Evolutionary conservation across 2,797 vertebrate genomes (phyloP).

Genomic region (Rhinatrema bivittatum): DNA sequence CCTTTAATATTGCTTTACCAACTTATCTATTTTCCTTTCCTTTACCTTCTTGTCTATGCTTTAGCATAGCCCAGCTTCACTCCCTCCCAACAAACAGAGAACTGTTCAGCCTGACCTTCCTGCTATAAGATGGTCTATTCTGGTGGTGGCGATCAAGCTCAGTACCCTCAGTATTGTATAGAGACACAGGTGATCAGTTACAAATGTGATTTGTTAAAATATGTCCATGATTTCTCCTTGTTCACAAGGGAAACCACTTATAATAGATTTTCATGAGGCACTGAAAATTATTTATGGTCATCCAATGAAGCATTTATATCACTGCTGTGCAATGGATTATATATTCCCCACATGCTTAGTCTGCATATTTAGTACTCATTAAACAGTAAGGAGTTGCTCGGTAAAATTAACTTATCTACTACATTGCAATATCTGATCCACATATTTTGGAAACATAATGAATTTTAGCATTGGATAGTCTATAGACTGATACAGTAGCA

Average conservation of each 20-base stretch:
- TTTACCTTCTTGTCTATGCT: too few species aligned
- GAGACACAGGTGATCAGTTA: constrained; percentile 1
- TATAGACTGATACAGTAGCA: too few species aligned
- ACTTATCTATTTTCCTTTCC: too few species aligned
- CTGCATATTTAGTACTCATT: neutral
- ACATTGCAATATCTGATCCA: constrained; percentile 3
- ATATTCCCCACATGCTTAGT: too few species aligned
- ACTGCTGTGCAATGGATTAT: neutral
- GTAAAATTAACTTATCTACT: constrained; percentile 5
- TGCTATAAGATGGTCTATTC: too few species aligned
- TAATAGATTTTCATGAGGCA: constrained; percentile 1
- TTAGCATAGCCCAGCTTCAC: too few species aligned
- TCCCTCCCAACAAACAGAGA: too few species aligned
- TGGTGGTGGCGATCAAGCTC: too few species aligned
- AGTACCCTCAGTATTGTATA: too few species aligned
- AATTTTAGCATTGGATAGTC: too few species aligned
- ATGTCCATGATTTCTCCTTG: constrained; percentile 1
- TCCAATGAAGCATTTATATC: neutral
- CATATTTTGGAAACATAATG: constrained; percentile 1
- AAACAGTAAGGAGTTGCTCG: neutral
- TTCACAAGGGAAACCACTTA: constrained; percentile 13
- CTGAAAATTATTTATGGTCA: constrained; percentile 4
- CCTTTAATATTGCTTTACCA: too few species aligned
- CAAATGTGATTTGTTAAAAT: constrained; percentile 7
- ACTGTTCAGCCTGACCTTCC: too few species aligned